Evolutionary conservation across 2,888 invertebrate genomes (phyloP).

Genomic region (Tachystola acroxantha): DNA sequence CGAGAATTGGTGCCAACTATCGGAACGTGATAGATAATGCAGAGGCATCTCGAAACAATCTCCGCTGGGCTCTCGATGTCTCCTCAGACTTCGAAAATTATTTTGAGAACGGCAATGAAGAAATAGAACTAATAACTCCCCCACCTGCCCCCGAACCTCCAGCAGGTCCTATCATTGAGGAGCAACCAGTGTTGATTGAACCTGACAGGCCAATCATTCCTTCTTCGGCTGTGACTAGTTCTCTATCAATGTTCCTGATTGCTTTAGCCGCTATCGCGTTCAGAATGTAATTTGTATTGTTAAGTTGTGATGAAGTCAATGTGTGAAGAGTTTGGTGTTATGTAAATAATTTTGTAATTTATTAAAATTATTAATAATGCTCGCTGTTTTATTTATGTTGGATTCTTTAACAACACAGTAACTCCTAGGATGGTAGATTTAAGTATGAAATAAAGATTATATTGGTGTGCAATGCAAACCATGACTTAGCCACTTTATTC

Average conservation of each 20-base stretch:
- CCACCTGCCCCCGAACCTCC: slow-evolving; percentile 13
- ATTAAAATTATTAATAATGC: not conserved
- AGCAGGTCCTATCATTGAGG: slow-evolving; percentile 18
- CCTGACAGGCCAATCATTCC: no score
- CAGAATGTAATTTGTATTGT: not conserved
- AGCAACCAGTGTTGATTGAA: slow-evolving; percentile 21
- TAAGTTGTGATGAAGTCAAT: not conserved
- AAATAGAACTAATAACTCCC: slow-evolving; percentile 14
- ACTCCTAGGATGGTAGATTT: no score
- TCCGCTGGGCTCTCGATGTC: slow-evolving; percentile 34
- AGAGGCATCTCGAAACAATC: slow-evolving; percentile 25
- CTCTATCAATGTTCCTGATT: slow-evolving; percentile 35
- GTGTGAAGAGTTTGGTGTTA: slow-evolving; percentile 9
- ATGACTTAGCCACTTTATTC: no score
- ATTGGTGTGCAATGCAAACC: no score
- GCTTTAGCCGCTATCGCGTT: slow-evolving; percentile 21
- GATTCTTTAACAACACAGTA: no score
- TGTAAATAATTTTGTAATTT: not conserved
- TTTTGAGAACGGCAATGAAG: slow-evolving; percentile 30
- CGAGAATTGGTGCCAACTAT: slow-evolving; percentile 26
- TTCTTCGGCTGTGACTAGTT: slow-evolving; percentile 40
- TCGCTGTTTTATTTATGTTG: slow-evolving; percentile 5
- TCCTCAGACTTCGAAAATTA: slow-evolving; percentile 39
- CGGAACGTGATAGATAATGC: slow-evolving; percentile 27
- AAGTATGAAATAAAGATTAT: no score